A percentile compares a stretch with the other conserved stretches of the same genome.
Evolutionary conservation across 2,888 invertebrate genomes (phyloP).

Genomic region (Hedychridium roseum): DNA sequence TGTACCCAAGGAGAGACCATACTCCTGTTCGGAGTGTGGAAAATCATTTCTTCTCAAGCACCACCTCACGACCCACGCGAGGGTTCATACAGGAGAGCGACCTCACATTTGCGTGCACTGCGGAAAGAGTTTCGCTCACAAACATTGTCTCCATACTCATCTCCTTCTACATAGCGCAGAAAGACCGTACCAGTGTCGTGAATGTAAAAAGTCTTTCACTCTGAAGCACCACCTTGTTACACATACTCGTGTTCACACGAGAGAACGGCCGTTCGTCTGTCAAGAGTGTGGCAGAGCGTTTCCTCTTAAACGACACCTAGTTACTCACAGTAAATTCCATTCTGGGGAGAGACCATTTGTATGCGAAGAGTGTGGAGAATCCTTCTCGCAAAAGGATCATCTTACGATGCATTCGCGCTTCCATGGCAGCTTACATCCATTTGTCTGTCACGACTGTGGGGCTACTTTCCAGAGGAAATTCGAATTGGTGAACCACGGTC

Average conservation of each 20-base stretch:
- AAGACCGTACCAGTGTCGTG: constrained; percentile 82
- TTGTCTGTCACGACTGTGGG: constrained; percentile 91
- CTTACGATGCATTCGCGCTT: constrained; percentile 88
- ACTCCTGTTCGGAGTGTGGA: constrained; percentile 83
- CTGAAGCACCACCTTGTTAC: constrained; percentile 85
- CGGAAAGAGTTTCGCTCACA: constrained; percentile 83
- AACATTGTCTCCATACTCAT: constrained; percentile 85
- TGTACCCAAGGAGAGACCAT: constrained; percentile 76
- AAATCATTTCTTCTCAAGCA: constrained; percentile 86
- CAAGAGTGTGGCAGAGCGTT: constrained; percentile 84
- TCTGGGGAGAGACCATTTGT: constrained; percentile 86
- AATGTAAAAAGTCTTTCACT: constrained; percentile 88
- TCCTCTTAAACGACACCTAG: constrained; percentile 82
- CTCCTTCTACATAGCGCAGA: constrained; percentile 82
- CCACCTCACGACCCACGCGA: constrained; percentile 83
- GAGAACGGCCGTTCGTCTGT: constrained; percentile 83
- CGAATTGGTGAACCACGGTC: constrained; percentile 84
- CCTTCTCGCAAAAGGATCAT: constrained; percentile 90
- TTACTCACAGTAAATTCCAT: constrained; percentile 87
- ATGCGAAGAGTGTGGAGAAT: constrained; percentile 90
- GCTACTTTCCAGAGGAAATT: constrained; percentile 86
- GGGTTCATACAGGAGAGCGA: constrained; percentile 82
- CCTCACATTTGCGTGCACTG: constrained; percentile 83
- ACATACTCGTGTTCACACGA: constrained; percentile 80
- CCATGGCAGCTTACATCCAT: constrained; percentile 96